A percentile compares a stretch with the other conserved stretches of the same genome.
Conservation (phyloP, 2,888 invertebrate genomes). For the Micoletzkya japonica region DNA sequence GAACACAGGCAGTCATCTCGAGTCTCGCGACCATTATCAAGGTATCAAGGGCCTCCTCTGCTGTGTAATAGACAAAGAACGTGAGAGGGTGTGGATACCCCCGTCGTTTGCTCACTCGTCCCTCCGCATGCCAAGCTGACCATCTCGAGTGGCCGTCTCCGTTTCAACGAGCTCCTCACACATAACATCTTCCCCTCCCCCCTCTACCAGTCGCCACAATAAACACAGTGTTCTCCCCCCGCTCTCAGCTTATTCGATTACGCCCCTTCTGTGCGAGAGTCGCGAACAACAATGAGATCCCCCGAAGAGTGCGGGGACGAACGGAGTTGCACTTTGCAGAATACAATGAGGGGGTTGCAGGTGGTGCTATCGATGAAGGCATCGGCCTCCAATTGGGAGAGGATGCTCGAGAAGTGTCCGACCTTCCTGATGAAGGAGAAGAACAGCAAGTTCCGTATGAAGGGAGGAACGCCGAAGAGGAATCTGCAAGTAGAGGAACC, state of each 20-base stretch:
- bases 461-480: conserved; percentile 31
- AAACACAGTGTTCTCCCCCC: too few relatives aligned
- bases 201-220: too few relatives aligned
- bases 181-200: background rate
- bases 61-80: too few relatives aligned
- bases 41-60: conserved; percentile 71
- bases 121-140: background rate
- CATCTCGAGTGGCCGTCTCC: background rate
- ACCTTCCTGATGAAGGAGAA: conserved; percentile 85
- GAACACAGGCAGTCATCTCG: conserved; percentile 75
- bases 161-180: background rate
- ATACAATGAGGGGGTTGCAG: too few relatives aligned
- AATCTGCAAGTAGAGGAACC: conserved; percentile 15
- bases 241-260: too few relatives aligned
- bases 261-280: too few relatives aligned
- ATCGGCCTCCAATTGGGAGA: conserved; percentile 58
- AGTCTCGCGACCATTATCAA: conserved; percentile 82
- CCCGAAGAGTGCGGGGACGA: too few relatives aligned
- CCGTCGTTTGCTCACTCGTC: background rate
- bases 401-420: conserved; percentile 76
- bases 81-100: too few relatives aligned
- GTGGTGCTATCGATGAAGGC: conserved; percentile 53
- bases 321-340: too few relatives aligned
- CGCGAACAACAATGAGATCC: too few relatives aligned
- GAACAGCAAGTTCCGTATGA: conserved; percentile 65